These are phyloP conservation scores for Meteorus cinctellus DNA, from an alignment of 2,888 invertebrate genomes.

Conservation along the genomic window DNA sequence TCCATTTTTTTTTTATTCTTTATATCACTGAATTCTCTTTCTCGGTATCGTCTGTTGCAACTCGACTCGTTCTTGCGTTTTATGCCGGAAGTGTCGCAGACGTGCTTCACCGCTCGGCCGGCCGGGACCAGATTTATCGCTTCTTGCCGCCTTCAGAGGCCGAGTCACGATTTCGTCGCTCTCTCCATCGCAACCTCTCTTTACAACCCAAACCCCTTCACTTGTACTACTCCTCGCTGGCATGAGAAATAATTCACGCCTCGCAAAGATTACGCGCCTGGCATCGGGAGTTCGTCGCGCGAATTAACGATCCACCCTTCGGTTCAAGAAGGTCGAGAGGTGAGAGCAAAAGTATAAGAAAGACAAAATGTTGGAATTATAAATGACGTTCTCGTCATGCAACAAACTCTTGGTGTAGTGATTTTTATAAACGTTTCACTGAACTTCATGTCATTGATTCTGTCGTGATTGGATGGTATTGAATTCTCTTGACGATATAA, in stretches of 20 bases:
- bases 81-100: constrained; percentile 58
- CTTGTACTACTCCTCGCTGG: constrained; percentile 18
- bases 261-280: constrained; percentile 55
- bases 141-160: constrained; percentile 38
- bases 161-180: constrained; percentile 37
- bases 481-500: background rate
- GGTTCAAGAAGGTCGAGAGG: constrained; percentile 34
- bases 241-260: constrained; percentile 58
- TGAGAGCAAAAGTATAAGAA: constrained; percentile 20
- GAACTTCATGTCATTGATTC: background rate
- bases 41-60: constrained; percentile 32
- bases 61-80: constrained; percentile 53
- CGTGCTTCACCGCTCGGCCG: constrained; percentile 53
- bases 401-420: background rate
- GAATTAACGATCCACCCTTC: constrained; percentile 50
- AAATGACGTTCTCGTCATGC: background rate
- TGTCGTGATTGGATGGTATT: background rate
- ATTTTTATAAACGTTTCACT: background rate
- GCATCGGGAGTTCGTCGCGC: constrained; percentile 55
- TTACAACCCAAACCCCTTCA: constrained; percentile 7
- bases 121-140: constrained; percentile 57
- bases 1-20: constrained; percentile 9
- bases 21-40: constrained; percentile 4
- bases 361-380: constrained; percentile 1
- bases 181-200: constrained; percentile 10